phyloP scores from a whole-genome alignment of 2,888 invertebrate genomes.

The Polia nebulosa region DNA sequence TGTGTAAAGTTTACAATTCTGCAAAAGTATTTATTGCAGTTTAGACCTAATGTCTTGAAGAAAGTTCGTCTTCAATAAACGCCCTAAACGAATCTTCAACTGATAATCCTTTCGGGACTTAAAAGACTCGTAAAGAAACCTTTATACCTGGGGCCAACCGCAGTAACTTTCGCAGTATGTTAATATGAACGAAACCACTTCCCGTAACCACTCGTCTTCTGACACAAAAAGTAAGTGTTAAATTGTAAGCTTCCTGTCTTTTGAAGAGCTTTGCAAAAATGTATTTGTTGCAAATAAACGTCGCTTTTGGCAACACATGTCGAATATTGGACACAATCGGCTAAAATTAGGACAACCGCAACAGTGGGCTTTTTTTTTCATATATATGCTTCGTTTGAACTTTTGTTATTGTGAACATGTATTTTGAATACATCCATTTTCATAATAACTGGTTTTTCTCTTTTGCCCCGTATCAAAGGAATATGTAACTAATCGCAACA shows the following conservation, averaged over 20 bases:
- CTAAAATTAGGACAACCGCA: constrained; percentile 20
- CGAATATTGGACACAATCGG: constrained; percentile 16
- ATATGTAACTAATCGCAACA: constrained; percentile 22
- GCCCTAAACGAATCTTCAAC: not conserved
- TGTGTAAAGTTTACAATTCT: not conserved
- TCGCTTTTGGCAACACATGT: constrained; percentile 26
- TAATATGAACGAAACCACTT: constrained; percentile 45
- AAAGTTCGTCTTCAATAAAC: not conserved
- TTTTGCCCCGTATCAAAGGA: constrained; percentile 7
- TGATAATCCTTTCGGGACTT: not conserved
- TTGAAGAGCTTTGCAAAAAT: constrained; percentile 34
- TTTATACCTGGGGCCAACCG: not conserved
- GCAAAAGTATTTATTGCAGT: not conserved
- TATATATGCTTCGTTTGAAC: constrained; percentile 2
- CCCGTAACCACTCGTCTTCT: constrained; percentile 48
- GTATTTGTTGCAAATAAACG: constrained; percentile 9
- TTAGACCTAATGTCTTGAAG: too few relatives aligned
- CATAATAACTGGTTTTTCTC: not conserved
- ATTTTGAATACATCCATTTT: not conserved
- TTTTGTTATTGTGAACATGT: not conserved
- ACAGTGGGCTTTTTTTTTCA: not conserved
- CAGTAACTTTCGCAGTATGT: constrained; percentile 30
- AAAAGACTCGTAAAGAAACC: not conserved
- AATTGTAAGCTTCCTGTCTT: constrained; percentile 55
- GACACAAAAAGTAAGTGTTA: constrained; percentile 47